Evolutionary conservation across 2,888 invertebrate genomes (phyloP), one percentile per base, ranked within the genome.

Genomic region (Hypomecis atomaria): DNA sequence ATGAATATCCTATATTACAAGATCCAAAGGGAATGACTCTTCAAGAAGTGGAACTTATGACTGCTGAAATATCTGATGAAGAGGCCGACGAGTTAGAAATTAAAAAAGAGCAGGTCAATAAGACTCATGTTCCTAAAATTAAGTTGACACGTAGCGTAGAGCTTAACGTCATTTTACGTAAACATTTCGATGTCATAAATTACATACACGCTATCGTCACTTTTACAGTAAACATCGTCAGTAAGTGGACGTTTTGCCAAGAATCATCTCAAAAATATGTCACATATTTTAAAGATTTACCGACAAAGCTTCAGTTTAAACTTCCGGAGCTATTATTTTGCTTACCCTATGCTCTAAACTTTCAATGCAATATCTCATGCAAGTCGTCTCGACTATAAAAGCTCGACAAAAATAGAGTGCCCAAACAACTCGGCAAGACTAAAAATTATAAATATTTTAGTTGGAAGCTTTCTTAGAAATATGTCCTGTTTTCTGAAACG

Each of bases 11-110:
- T 42, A 72, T 87, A 49, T 72, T 88, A 54, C 83, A 86, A 71
- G 90, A 90, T 72, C 82, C 86, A n/a, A 90, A 85, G 75, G 80
- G 79, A 5, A 77, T 88, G 69, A 77, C 79, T 40, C 75, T 91
- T 65, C 89, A 90, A 68, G 90, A 92, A 77, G 83, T 92, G 8
- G 86, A 88, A 72, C 70, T 92, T 45, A 70, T 85, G 66, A 80
- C 84, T 54, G 76, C 77, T 4, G 74, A 82, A 57, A 82, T 83
- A 43, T 83, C 86, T 11, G 77, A 78, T 13, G 81, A 82, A 23
- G 76, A 78, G 55, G 44, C 73, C 6, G 48, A 58, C 13, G 43
- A 60, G 43, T 23, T 66, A 54, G 73, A 77, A 42, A 45, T 37
- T 38, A 65, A 69, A 57, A 47, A 56, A 13, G 42, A 54, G 10